Percentiles rank a stretch among this genome's conserved stretches.
phyloP scores from a whole-genome alignment of 2,797 vertebrate genomes.

The Petrocephalus schoutedeni region DNA sequence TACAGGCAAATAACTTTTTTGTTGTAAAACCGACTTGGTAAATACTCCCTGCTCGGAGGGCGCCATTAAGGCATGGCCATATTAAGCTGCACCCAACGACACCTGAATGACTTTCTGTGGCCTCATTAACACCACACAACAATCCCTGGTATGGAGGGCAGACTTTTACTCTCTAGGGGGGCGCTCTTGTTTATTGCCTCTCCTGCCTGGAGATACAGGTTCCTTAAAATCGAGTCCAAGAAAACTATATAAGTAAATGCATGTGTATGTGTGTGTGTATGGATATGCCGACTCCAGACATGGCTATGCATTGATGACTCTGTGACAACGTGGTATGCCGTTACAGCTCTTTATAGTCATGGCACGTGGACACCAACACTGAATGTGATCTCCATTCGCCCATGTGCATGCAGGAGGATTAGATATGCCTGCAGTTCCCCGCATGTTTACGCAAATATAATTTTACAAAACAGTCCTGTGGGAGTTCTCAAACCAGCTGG shows the following conservation, averaged over 20 bases:
- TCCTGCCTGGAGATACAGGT: background rate
- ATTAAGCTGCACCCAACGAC: background rate
- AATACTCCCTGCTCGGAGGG: background rate
- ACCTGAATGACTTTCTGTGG: background rate
- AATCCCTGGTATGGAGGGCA: background rate
- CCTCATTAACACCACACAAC: conserved; percentile 6
- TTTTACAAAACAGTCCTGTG: background rate
- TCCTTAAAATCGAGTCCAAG: background rate
- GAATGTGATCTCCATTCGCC: background rate
- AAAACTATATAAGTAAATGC: background rate
- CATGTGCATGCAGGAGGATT: background rate
- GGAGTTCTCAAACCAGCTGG: background rate
- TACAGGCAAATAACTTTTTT: background rate
- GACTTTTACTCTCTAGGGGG: background rate
- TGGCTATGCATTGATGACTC: background rate
- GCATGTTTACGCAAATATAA: background rate
- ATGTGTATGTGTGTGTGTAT: background rate
- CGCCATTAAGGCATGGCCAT: conserved; percentile 2
- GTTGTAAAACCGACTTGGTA: conserved; percentile 1
- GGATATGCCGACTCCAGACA: background rate
- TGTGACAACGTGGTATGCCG: background rate
- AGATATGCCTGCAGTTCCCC: background rate
- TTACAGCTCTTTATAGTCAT: background rate
- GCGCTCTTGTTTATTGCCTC: background rate
- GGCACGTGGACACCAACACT: background rate